Evolutionary conservation across 1,140 invertebrate genomes (phyloP), one percentile per base, ranked within the genome.

Genomic region (Condylostylus longicornis): DNA sequence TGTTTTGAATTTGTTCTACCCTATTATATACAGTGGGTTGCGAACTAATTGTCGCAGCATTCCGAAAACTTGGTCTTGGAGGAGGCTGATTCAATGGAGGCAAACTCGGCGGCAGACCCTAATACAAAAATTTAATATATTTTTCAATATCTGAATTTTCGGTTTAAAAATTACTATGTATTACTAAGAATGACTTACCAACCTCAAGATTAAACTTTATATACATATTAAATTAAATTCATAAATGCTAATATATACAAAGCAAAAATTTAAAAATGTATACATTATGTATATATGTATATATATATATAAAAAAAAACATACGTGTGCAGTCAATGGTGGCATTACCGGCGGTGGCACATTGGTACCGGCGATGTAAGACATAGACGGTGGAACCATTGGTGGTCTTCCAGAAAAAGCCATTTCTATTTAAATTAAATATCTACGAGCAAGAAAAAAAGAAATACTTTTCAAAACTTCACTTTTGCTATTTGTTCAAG

Each of bases 331-430:
- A 37, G 25, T 10, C 34, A 69, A 61, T 9, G 64, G 48, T 20
- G 62, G 59, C 57, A 69, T 63, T 18, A 67, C 33, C 23, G 61
- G 55, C 33, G 62, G 59, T 5, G 53, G 48, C 52, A 65, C 54
- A 33, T 63, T 2, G 41, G 63, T 28, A 66, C 62, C 36, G 67
- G 66, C 18, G 63, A 70, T 65, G 13, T 65, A 66, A 34, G 63
- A 52, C 64, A 71, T 71, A 28, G 67, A 58, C 18, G 67, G 68
- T 39, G 69, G 69, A 49, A 69, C 68, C 51, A 72, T 67, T 8
- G 69, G 69, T 12, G 70, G 68, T 41, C 69, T n/a, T n/a, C n/a
- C n/a, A n/a, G n/a, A n/a, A n/a, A n/a, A n/a, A n/a, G n/a, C n/a
- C n/a, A n/a, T n/a, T n/a, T n/a, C n/a, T n/a, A n/a, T n/a, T n/a